Evolutionary conservation across 2,888 invertebrate species (phyloP), one percentile per base, ranked within the genome.

Genomic region (Xylota segnis): DNA sequence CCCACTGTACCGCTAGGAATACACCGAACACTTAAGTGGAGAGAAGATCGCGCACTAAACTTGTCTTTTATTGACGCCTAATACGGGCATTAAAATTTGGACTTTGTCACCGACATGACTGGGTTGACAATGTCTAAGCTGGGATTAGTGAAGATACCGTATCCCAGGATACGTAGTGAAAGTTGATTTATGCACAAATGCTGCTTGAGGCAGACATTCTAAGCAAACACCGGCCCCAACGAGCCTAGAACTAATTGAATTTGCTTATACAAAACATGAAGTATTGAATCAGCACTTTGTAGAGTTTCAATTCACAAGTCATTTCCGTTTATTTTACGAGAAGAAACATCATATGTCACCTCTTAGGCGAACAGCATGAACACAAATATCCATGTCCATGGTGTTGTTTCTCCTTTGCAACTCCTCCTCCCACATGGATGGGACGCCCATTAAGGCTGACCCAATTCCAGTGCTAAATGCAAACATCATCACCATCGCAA

Each of bases 401-500:
- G 7, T 14, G 18, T 61, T n/a, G 27, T n/a, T 52, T 10, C 18
- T 23, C 3, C 23, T 23, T 23, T 23, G 23, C 23, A 23, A 1
- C 59, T 34, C 40, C 16, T 7, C 0, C 40, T 5, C 43, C n/a
- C 29, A 14, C 18, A 34, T 23, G 43, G 50, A 50, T 43, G 18
- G 43, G 50, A 32, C 34, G 43, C 45, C 83, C 63, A 75, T 75
- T 83, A 84, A 50, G 70, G 16, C 50, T 84, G 84, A 84, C 84
- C 84, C 23, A 84, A 84, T 84, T 84, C 75, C 65, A 23, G 45
- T 16, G 43, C 70, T 37, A 63, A 78, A 76, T 75, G 75, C 71
- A 84, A 84, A 84, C 79, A 84, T 65, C 79, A 81, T 70, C 75
- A 47, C 29, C 56, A n/a, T n/a, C n/a, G n/a, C 45, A 29, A 47